These are phyloP conservation scores for Caligus rogercresseyi DNA, from an alignment of 1,140 invertebrate species.

Conservation along the genomic window DNA sequence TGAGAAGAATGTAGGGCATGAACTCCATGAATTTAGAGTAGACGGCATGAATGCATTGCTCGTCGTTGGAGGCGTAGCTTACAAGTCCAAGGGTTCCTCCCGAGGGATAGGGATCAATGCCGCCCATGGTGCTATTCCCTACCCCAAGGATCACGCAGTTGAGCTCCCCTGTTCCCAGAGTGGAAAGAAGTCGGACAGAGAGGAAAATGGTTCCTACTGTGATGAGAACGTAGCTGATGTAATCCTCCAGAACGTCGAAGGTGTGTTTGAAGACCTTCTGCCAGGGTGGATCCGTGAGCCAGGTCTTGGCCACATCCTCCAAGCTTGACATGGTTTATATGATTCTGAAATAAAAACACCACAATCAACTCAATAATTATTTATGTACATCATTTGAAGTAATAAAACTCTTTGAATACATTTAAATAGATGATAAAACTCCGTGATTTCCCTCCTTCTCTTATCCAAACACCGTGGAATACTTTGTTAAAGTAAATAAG, in stretches of 20 bases:
- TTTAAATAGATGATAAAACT: no score
- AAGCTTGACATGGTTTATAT: background rate
- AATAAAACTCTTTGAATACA: no score
- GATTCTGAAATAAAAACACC: background rate
- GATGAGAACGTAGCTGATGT: slow-evolving; percentile 1
- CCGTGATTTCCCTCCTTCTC: no score
- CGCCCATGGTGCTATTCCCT: background rate
- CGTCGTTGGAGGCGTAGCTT: background rate
- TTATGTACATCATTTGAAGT: no score
- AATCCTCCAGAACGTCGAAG: slow-evolving; percentile 13
- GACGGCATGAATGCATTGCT: slow-evolving; percentile 11
- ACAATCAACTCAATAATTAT: no score
- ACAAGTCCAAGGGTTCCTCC: slow-evolving; percentile 4
- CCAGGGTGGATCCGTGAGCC: slow-evolving; percentile 5
- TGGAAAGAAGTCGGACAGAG: slow-evolving; percentile 12
- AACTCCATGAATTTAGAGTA: slow-evolving; percentile 7
- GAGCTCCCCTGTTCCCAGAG: slow-evolving; percentile 4
- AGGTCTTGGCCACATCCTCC: slow-evolving; percentile 13
- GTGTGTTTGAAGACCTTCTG: slow-evolving; percentile 17
- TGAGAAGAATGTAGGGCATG: slow-evolving; percentile 6
- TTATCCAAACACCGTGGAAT: no score
- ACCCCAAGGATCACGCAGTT: slow-evolving; percentile 7
- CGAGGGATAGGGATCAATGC: slow-evolving; percentile 3
- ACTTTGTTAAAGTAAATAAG: no score
- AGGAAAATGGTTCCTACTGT: slow-evolving; percentile 11